Evolutionary conservation across 2,888 invertebrate genomes (phyloP), one percentile per base, ranked within the genome.

Genomic region (Smittia aterrima): DNA sequence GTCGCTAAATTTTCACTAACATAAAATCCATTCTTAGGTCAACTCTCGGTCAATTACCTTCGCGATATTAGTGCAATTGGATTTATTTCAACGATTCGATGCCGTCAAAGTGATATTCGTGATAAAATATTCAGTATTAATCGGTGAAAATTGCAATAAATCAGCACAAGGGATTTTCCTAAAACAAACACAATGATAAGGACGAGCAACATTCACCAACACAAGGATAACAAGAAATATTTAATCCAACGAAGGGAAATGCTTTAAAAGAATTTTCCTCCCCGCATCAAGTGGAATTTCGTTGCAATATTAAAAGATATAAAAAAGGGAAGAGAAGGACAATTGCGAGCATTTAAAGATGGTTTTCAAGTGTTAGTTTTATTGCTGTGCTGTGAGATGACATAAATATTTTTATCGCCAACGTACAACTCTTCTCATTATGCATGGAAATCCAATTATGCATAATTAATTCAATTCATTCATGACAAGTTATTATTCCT

Each of bases 31-130:
- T 70, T 54, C 47, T 54, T 13, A 1, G 40, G 54, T 54, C 54
- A 71, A 71, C 22, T 24, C 25, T 16, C 38, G 40, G 72, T 72
- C 72, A 72, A 72, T 72, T 72, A 72, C 62, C 72, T 38, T 22
- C 3, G 18, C 9, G 22, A 32, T 53, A 54, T 67, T 22, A 67
- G 7, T 3, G 11, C 11, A 20, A 40, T 38, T 41, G 25, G 20
- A 22, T 7, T 18, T 22, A 3, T 22, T 18, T 7, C 22, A 22
- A 3, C 9, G 18, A 13, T 58, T 18, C 22, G 58, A 58, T 18
- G 22, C n/a, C 58, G 22, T 22, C 6, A 6, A 2, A 58, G 18
- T 20, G 58, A 18, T 22, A 22, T n/a, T 58, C 58, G 58, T 58
- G 58, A 58, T 58, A 18, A 22, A 58, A 20, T 18, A 9, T 58